phyloP scores from a whole-genome alignment of 1,140 invertebrate species.

The Drosophila nigromelanica region DNA sequence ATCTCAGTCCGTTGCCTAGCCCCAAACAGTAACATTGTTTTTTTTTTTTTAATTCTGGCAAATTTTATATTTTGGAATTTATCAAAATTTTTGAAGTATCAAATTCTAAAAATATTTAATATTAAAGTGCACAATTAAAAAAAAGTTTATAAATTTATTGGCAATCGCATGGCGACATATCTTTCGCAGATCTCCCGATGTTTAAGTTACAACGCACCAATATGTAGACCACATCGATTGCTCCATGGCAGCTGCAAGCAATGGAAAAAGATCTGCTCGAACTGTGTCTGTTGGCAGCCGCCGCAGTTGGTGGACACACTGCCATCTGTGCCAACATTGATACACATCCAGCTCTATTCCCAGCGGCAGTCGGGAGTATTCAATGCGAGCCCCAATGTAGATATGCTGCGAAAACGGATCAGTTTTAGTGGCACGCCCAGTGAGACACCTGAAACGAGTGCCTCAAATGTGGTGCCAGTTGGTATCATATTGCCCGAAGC shows the following conservation, averaged over 20 bases:
- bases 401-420: conserved; percentile 59
- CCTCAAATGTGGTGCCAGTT: conserved; percentile 43
- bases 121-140: neutral
- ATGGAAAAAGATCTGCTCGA: conserved; percentile 37
- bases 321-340: neutral
- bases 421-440: conserved; percentile 42
- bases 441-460: neutral
- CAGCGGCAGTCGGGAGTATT: conserved; percentile 38
- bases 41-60: conserved; percentile 17
- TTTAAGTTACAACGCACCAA: conserved; percentile 53
- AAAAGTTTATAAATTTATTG: neutral
- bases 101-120: conserved; percentile 6
- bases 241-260: conserved; percentile 34
- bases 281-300: conserved; percentile 10
- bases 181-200: conserved; percentile 64
- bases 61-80: neutral
- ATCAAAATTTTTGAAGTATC: conserved; percentile 2
- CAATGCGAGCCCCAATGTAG: conserved; percentile 22
- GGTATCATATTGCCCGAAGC: conserved; percentile 57
- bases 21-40: conserved; percentile 2
- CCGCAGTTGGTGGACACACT: conserved; percentile 2
- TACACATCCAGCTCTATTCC: conserved; percentile 46
- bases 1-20: neutral
- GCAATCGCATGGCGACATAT: conserved; percentile 40
- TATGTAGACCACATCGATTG: conserved; percentile 40